A percentile compares a stretch with the other conserved stretches of the same genome.
Evolutionary conservation across 2,113 vertebrate genomes (phyloP).

Genomic region (Tylochromis polylepis): DNA sequence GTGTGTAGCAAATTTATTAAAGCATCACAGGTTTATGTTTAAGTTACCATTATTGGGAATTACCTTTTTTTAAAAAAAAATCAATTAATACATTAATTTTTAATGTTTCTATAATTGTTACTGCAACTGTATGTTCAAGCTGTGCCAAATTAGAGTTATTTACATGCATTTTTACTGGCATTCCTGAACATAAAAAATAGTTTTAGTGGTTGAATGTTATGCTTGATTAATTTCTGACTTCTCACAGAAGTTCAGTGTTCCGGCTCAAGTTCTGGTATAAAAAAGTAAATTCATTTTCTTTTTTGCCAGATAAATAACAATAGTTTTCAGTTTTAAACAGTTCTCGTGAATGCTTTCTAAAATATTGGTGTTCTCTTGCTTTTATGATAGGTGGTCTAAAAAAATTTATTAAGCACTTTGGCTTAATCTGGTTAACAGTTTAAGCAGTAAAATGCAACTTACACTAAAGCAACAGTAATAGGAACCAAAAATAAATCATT

Average conservation of each 20-base stretch:
- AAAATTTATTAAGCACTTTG: accelerated
- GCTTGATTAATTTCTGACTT: not conserved
- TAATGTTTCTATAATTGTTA: not conserved
- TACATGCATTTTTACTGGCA: not conserved
- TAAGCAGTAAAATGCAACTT: not conserved
- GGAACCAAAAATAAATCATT: not conserved
- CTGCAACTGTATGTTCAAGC: not conserved
- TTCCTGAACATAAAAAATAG: not conserved
- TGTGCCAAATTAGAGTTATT: not conserved
- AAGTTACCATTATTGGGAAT: not conserved
- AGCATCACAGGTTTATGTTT: too few species aligned
- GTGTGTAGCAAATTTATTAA: too few species aligned
- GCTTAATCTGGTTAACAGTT: not conserved
- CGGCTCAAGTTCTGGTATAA: not conserved
- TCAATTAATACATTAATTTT: accelerated
- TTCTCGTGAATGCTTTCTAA: not conserved
- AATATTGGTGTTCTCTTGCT: not conserved
- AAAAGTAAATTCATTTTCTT: not conserved
- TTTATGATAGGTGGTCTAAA: not conserved
- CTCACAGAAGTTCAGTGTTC: not conserved
- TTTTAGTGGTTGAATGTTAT: not conserved
- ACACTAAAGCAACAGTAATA: not conserved
- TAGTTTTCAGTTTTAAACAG: not conserved
- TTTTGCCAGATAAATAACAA: not conserved
- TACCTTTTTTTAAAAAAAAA: accelerated